Conservation (phyloP, 2,888 invertebrate species). For the Chrysodeixis includens region DNA sequence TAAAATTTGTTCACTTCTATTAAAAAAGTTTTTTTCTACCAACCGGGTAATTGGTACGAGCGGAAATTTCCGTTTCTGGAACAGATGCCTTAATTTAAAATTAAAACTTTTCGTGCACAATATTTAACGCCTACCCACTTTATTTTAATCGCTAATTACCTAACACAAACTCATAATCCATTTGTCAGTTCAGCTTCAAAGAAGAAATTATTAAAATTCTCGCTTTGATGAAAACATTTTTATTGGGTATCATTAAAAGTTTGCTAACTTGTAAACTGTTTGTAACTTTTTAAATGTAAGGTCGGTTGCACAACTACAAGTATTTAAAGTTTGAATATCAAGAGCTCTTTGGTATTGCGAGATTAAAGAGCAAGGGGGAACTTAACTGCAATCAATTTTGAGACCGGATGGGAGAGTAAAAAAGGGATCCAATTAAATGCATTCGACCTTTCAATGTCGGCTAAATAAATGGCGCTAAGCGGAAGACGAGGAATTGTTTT, state of each 20-base stretch:
- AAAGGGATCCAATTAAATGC: slow-evolving; percentile 71
- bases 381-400: slow-evolving; percentile 64
- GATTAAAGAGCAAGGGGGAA: slow-evolving; percentile 28
- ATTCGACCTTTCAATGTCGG: slow-evolving; percentile 52
- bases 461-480: slow-evolving; percentile 65
- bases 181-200: slow-evolving; percentile 18
- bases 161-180: slow-evolving; percentile 30
- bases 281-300: slow-evolving; percentile 26
- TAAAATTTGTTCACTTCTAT: slow-evolving; percentile 67
- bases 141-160: slow-evolving; percentile 49
- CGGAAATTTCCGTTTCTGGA: slow-evolving; percentile 61
- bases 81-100: slow-evolving; percentile 70
- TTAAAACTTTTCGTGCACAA: slow-evolving; percentile 68
- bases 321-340: slow-evolving; percentile 25
- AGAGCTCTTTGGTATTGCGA: slow-evolving; percentile 20
- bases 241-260: slow-evolving; percentile 49
- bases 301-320: slow-evolving; percentile 17
- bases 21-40: slow-evolving; percentile 68
- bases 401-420: slow-evolving; percentile 53
- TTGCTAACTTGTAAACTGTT: slow-evolving; percentile 37
- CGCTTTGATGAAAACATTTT: slow-evolving; percentile 32
- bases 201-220: slow-evolving; percentile 23
- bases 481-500: slow-evolving; percentile 49
- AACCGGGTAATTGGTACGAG: slow-evolving; percentile 64
- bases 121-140: slow-evolving; percentile 55